Evolutionary conservation across 2,888 invertebrate species (phyloP).

Genomic region (Pyrrhia umbra): DNA sequence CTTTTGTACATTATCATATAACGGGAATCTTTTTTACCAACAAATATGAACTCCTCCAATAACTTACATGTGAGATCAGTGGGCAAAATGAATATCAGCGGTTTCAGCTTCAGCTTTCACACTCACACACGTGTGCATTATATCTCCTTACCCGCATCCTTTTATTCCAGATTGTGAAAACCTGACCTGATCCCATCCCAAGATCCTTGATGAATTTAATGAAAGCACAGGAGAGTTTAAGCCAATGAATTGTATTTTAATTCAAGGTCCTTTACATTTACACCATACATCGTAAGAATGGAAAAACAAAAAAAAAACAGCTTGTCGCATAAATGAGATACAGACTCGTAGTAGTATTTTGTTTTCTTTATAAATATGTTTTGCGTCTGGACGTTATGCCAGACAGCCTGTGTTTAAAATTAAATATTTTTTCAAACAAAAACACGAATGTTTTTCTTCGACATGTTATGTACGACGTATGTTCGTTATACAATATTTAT

Average conservation of each 20-base stretch:
- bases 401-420: conserved; percentile 22
- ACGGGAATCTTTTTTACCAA: not conserved
- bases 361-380: conserved; percentile 5
- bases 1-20: conserved; percentile 5
- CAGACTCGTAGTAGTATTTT: conserved; percentile 14
- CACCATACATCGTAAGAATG: conserved; percentile 1
- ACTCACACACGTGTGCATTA: not conserved
- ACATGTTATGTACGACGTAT: not conserved
- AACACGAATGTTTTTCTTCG: not conserved
- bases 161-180: conserved; percentile 37
- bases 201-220: conserved; percentile 12
- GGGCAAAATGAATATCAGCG: not conserved
- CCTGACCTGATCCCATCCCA: conserved; percentile 33
- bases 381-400: conserved; percentile 4
- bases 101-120: not conserved
- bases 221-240: conserved; percentile 2
- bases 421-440: conserved; percentile 6
- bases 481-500: conserved; percentile 17
- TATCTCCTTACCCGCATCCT: conserved; percentile 20
- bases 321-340: conserved; percentile 1
- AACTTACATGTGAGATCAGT: not conserved
- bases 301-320: conserved; percentile 4
- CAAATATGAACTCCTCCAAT: not conserved
- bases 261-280: not conserved
- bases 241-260: not conserved